Base-by-base conservation (phyloP, 2,797 vertebrate species). In the Sphenopsis melanotis region DNA sequence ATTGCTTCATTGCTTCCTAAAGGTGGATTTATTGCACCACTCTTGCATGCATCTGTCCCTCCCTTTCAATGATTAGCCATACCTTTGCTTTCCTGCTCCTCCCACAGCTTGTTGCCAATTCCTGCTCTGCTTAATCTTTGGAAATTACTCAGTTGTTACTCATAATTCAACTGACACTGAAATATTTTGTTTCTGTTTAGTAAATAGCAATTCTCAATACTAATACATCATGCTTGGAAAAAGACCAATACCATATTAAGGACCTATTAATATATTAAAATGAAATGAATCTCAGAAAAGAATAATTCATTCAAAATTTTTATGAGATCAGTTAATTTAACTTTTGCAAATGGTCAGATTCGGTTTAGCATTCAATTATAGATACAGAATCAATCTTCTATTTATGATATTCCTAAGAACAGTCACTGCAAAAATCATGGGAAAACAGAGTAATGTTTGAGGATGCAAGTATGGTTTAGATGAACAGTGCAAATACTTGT, bases 401-500 rank as follows among this genome's bases (percentile, higher is more conserved):
- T 83, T 77, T 65, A 21, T 46, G 37, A 53, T 24, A 34, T 44
- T 65, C 36, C 23, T 60, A 39, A 72, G 47, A 74, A 47, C 11
- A 46, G 4, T 7, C 24, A 22, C 55, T 77, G 32, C 22, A 69
- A 91, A 94, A 92, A 75, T 49, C 66, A 83, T 50, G 56, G 63
- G 74, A 71, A 93, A 83, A 59, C 39, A 74, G 53, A 74, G 50
- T 20, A 53, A 34, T 55, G 55, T 83, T 60, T 70, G 76, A 90
- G 77, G 91, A 91, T 94, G 86, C 71, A 71, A 84, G 80, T 26
- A 78, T 42, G 68, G 70, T 79, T 94, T 94, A 92, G 93, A 88
- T 41, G 82, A 94, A 87, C 90, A 90, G 69, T 89, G 80, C 95
- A 95, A 94, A 95, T 90, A 52, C 71, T 94, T 92, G 81, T 96